phyloP scores from a whole-genome alignment of 2,113 vertebrate species.

The Hucho hucho region DNA sequence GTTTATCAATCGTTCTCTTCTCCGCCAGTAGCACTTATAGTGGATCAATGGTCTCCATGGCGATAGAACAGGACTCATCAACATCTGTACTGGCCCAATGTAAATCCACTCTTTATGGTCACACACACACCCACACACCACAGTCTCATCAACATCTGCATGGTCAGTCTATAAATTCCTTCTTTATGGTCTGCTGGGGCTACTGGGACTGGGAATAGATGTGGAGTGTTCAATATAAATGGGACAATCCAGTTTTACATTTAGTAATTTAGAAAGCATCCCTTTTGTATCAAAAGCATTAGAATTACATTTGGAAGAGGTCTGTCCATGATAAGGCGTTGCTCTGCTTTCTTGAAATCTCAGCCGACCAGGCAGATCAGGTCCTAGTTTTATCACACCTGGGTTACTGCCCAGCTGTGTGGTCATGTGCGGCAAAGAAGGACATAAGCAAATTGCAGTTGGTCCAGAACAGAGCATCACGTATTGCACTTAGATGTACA shows the following conservation, averaged over 20 bases:
- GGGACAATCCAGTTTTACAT: not conserved
- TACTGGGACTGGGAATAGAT: not conserved
- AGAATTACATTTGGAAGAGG: too few species aligned
- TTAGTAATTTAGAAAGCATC: not conserved
- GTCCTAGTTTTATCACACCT: too few species aligned
- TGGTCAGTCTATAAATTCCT: too few species aligned
- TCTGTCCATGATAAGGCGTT: too few species aligned
- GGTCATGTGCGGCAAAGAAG: too few species aligned
- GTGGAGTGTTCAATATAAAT: not conserved
- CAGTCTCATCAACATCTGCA: too few species aligned
- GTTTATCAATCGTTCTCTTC: slow-evolving; percentile 24
- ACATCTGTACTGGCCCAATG: slow-evolving; percentile 7
- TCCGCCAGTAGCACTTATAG: slow-evolving; percentile 4
- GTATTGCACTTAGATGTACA: too few species aligned
- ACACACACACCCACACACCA: slow-evolving; percentile 5
- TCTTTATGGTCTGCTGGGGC: not conserved
- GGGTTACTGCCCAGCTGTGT: too few species aligned
- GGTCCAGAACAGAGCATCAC: too few species aligned
- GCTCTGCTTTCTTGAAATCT: too few species aligned
- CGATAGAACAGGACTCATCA: slow-evolving; percentile 20
- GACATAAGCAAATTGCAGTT: too few species aligned
- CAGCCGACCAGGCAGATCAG: too few species aligned
- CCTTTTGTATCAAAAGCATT: not conserved
- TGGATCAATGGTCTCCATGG: slow-evolving; percentile 41
- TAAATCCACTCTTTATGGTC: not conserved